Base-by-base conservation (phyloP, 2,113 vertebrate species). In the Megaceryle torquata region DNA sequence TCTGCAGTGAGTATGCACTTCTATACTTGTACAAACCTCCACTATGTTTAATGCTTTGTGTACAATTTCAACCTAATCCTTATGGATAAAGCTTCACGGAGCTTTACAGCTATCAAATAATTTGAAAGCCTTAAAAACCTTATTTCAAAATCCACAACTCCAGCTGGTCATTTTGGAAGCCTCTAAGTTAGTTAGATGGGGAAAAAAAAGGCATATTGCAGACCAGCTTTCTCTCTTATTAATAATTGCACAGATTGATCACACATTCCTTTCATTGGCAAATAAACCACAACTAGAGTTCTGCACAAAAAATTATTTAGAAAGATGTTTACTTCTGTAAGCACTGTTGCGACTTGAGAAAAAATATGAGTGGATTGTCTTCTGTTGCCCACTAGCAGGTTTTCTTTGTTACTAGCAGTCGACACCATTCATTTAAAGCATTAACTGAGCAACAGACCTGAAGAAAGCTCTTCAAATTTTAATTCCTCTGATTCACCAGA, bases 391-490 rank as follows among this genome's bases (percentile, higher is more conserved):
- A 51, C 56, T 22, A 61, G 26, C n/a, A 61, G 24, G 24, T 76
- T 72, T 69, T 77, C 54, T 86, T 39, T 78, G 9, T 39, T 57
- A 50, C 22, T 19, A 60, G 46, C 57, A 53, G 24, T 5, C 75
- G 22, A 54, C 19, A 69, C 22, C 56, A 61, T 60, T 81, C n/a
- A 44, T 37, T 90, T 91, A 70, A 76, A 79, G 56, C 39, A 76
- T 2, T 28, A 79, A 60, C 19, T 86, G 37, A 96, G 64, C 22
- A 68, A 93, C 98, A 96, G 63, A 99, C 99, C 99, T 97, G 97
- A 96, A 85, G 98, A 97, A 72, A 99, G 97, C 82, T 98, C 98
- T 59, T 98, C 95, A 28, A 99, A 89, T 89, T 74, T 98, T 87
- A 99, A 93, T 71, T 98, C 97, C 63, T 98, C 97, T 29, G 96